Evolutionary conservation across 2,888 invertebrate genomes (phyloP).

Genomic region (Proisotoma minuta): DNA sequence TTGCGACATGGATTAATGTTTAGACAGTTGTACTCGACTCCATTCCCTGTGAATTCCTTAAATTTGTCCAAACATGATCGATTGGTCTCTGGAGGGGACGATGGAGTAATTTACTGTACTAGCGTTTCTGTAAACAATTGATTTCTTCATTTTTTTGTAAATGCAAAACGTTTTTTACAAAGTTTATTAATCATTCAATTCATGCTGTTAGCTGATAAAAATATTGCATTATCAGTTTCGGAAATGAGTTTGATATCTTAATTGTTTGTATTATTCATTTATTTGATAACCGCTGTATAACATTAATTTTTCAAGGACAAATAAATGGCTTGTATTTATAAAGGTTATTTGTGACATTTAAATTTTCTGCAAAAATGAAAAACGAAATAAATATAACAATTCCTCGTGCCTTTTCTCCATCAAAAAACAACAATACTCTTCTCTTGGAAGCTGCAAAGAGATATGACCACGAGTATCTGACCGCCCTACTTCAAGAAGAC

Average conservation of each 20-base stretch:
- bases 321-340: too few relatives aligned
- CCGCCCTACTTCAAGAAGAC: background rate
- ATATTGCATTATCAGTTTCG: too few relatives aligned
- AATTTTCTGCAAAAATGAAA: background rate
- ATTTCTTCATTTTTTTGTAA: too few relatives aligned
- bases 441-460: constrained; percentile 16
- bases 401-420: background rate
- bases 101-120: constrained; percentile 39
- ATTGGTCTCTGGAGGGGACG: constrained; percentile 43
- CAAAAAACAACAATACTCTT: background rate
- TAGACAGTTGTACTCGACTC: constrained; percentile 37
- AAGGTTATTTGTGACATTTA: too few relatives aligned
- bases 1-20: constrained; percentile 37
- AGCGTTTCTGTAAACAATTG: background rate
- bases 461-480: constrained; percentile 14
- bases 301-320: too few relatives aligned
- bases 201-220: too few relatives aligned
- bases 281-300: too few relatives aligned
- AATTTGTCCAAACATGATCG: constrained; percentile 43
- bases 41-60: constrained; percentile 43
- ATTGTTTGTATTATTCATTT: too few relatives aligned
- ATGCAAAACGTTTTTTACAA: too few relatives aligned
- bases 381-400: background rate
- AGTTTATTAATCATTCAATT: too few relatives aligned
- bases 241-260: too few relatives aligned